Conservation (phyloP, 35 echinoderm and acorn worm species). For the Heliocidaris erythrogramma region DNA sequence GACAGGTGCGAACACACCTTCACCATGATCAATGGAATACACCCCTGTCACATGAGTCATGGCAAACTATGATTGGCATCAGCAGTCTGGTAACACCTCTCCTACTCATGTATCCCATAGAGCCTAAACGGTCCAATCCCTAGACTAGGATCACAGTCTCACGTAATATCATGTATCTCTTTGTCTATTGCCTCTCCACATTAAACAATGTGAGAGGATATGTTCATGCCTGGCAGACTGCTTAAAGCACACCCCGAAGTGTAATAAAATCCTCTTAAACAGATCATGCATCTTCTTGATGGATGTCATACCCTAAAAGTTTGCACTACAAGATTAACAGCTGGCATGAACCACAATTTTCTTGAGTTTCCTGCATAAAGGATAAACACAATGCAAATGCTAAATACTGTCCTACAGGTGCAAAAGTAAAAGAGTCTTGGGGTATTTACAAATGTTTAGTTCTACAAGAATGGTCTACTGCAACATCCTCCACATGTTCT, state of each 20-base stretch:
- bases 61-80: slow-evolving; percentile 14
- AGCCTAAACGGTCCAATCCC: slow-evolving; percentile 27
- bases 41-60: slow-evolving; percentile 35
- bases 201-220: neutral
- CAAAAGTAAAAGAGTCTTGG: neutral
- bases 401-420: neutral
- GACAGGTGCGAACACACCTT: neutral
- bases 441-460: neutral
- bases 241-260: neutral
- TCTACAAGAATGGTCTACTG: too few relatives aligned
- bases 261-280: neutral
- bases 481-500: neutral
- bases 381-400: neutral
- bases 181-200: neutral
- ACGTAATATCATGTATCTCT: neutral
- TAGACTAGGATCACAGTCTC: neutral
- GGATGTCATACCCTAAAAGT: neutral
- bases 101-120: neutral
- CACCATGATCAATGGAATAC: neutral
- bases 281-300: neutral
- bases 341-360: neutral
- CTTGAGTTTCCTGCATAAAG: neutral
- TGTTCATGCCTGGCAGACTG: neutral
- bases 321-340: neutral
- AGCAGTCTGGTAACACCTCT: slow-evolving; percentile 26